A percentile compares a stretch with the other conserved stretches of the same genome.
Evolutionary conservation across 2,113 vertebrate genomes (phyloP).

Genomic region (Atractosteus spatula): DNA sequence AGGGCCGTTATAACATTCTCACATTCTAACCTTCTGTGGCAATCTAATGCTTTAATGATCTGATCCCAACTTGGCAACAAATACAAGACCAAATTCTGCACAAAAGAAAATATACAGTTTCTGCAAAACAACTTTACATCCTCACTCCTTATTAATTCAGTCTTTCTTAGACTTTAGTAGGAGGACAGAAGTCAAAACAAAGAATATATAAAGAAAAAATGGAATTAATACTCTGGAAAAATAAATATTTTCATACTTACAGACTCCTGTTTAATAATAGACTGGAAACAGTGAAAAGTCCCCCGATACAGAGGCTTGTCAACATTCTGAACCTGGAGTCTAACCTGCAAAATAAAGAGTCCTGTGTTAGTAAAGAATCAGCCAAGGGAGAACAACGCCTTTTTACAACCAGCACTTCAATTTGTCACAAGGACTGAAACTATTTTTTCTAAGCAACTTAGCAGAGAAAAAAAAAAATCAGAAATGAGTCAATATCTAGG

Average conservation of each 20-base stretch:
- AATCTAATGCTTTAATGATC: too few species aligned
- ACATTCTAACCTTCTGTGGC: too few species aligned
- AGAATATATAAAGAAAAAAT: neutral
- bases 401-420: neutral
- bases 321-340: constrained; percentile 90
- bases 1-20: too few species aligned
- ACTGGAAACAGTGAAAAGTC: constrained; percentile 91
- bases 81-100: too few species aligned
- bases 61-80: too few species aligned
- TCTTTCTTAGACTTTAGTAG: too few species aligned
- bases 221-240: too few species aligned
- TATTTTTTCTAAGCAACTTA: constrained; percentile 14
- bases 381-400: neutral
- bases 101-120: too few species aligned
- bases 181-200: too few species aligned
- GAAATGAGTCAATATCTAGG: constrained; percentile 18
- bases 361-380: neutral
- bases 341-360: constrained; percentile 73
- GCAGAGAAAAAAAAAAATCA: neutral
- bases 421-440: too few species aligned
- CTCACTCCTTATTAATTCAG: too few species aligned
- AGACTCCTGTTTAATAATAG: constrained; percentile 90
- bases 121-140: too few species aligned
- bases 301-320: constrained; percentile 88
- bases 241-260: constrained; percentile 62